Percentiles rank a stretch among this genome's conserved stretches.
phyloP scores from a whole-genome alignment of 2,888 invertebrate genomes.

The Catocala fraxini region DNA sequence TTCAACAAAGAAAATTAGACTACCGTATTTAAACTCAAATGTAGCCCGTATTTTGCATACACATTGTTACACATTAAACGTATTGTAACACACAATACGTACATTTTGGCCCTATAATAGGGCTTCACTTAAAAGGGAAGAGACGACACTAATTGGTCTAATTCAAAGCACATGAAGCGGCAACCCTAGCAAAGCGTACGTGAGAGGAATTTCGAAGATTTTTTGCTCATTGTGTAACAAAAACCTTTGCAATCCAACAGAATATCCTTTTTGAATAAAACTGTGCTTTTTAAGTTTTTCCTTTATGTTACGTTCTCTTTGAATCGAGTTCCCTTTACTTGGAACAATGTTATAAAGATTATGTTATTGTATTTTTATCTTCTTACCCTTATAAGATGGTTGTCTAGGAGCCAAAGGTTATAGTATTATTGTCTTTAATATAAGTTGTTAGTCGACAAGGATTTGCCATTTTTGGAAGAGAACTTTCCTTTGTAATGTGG shows the following conservation, averaged over 20 bases:
- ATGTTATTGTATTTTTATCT: slow-evolving; percentile 20
- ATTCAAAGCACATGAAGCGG: slow-evolving; percentile 36
- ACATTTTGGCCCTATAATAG: not conserved
- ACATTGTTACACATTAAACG: not conserved
- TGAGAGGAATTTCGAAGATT: slow-evolving; percentile 44
- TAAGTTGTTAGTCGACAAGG: not conserved
- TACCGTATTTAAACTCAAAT: not conserved
- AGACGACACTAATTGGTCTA: slow-evolving; percentile 42
- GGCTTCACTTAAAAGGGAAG: slow-evolving; percentile 19
- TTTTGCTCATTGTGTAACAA: slow-evolving; percentile 40
- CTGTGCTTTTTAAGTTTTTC: slow-evolving; percentile 33
- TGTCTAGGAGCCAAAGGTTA: not conserved
- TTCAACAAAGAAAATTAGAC: no score
- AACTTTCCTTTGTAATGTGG: no score
- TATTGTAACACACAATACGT: not conserved
- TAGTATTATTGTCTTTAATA: not conserved
- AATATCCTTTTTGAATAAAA: slow-evolving; percentile 43
- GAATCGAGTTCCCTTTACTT: slow-evolving; percentile 25
- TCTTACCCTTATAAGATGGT: not conserved
- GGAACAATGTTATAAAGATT: slow-evolving; percentile 19
- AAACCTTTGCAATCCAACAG: slow-evolving; percentile 33
- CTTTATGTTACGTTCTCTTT: slow-evolving; percentile 29
- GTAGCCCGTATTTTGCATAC: not conserved
- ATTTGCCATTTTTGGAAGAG: no score
- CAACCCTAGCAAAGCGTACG: slow-evolving; percentile 40